These are phyloP conservation scores for Lophochroa leadbeateri DNA, from an alignment of 2,113 vertebrate genomes.

Conservation along the genomic window DNA sequence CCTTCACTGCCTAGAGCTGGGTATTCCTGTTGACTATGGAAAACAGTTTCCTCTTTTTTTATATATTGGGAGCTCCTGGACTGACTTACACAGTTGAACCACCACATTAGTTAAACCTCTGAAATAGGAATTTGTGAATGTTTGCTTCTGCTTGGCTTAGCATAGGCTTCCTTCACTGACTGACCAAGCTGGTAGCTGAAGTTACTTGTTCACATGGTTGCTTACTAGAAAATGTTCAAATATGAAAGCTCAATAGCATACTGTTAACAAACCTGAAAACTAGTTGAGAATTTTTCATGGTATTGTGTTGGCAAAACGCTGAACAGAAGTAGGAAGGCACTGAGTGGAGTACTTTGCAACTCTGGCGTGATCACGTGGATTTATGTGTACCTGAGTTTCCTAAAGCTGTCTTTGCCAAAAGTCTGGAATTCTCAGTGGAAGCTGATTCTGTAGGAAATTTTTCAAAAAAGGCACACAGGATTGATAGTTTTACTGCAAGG, in stretches of 20 bases:
- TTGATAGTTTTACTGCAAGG: not conserved
- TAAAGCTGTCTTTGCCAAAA: not conserved
- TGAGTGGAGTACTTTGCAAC: not conserved
- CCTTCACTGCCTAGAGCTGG: not conserved
- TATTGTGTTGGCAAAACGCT: not conserved
- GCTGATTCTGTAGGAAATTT: rapidly evolving
- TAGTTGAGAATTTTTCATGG: not conserved
- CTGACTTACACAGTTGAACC: not conserved
- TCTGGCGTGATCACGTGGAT: rapidly evolving
- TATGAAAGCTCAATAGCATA: rapidly evolving
- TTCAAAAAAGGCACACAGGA: not conserved
- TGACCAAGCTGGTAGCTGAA: not conserved
- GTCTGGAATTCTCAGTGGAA: not conserved
- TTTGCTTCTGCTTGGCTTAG: not conserved
- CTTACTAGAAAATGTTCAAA: not conserved
- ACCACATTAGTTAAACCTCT: not conserved
- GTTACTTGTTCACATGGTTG: not conserved
- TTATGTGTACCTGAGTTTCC: not conserved
- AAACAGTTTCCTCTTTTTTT: not conserved
- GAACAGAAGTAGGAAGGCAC: not conserved
- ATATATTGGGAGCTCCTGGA: not conserved
- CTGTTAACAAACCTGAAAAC: not conserved
- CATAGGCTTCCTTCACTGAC: not conserved
- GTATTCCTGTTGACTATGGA: not conserved
- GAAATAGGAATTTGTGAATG: not conserved